Evolutionary conservation across 2,113 vertebrate species (phyloP), one percentile per base, ranked within the genome.

Genomic region (Lota lota): DNA sequence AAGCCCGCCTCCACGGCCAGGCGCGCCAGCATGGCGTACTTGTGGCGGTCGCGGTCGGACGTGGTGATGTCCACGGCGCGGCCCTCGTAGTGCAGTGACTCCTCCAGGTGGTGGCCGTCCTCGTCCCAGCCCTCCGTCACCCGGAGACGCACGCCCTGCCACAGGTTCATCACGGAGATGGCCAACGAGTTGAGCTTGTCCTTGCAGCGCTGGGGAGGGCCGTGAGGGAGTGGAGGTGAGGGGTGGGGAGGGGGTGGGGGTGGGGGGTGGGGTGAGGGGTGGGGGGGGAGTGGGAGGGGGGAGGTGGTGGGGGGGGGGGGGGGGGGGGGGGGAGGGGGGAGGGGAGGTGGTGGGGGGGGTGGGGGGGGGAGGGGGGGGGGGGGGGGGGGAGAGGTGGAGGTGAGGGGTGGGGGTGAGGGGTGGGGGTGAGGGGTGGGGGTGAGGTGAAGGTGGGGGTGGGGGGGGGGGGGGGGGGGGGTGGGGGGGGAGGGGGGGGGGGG

Each of bases 101-200:
- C 89, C 79, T 90, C 88, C 0, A 88, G 90, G 82, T 91, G 90
- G 77, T 91, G 90, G 40, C 90, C 90, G 69, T 91, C 90, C 73
- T 91, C 90, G 62, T 91, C 90, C 90, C 90, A 91, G 73, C 90
- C 90, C 81, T 91, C 90, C 0, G 90, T 91, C 70, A 91, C 90
- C 18, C 90, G 79, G 78, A 91, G 83, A 18, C 88, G 86, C 28
- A 90, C 84, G 21, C 86, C 86, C 0, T 89, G 89, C 90, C 90
- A 91, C 59, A 88, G 79, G 82, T 91, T 91, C 89, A 90, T 89
- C 73, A 91, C 90, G 0, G 90, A 90, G 73, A 91, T 90, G 72
- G 89, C 90, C 77, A 91, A 73, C 18, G 90, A 90, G 83, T 91
- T 90, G 51, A 91, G 85, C 78, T 87, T 90, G 83, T 91, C 89